These are phyloP conservation scores for Pelodytes ibericus DNA, from an alignment of 2,797 vertebrate species.

Conservation along the genomic window DNA sequence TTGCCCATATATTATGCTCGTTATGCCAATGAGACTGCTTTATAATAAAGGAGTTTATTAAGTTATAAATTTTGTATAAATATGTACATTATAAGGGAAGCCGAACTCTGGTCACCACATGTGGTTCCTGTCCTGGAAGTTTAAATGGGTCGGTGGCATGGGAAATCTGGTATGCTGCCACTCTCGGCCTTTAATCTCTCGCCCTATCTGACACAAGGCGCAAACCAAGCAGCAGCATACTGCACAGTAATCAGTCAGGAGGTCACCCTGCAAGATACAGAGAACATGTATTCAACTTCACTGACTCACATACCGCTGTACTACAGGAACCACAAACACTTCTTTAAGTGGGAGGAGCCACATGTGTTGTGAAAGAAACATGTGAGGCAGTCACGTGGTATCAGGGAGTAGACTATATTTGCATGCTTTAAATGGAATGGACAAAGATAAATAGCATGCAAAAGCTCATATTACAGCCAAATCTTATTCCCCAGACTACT, in stretches of 20 bases:
- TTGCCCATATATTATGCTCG: too few relatives aligned
- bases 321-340: too few relatives aligned
- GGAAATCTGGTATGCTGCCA: neutral
- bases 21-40: too few relatives aligned
- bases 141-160: neutral
- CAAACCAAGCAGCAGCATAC: constrained; percentile 33
- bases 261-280: constrained; percentile 21
- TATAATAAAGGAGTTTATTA: constrained; percentile 21
- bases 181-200: constrained; percentile 31
- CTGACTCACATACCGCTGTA: neutral
- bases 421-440: too few relatives aligned
- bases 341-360: too few relatives aligned
- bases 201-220: constrained; percentile 34
- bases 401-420: too few relatives aligned
- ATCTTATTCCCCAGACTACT: too few relatives aligned
- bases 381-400: too few relatives aligned
- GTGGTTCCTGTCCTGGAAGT: neutral
- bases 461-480: too few relatives aligned
- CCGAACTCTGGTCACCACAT: too few relatives aligned
- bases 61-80: neutral
- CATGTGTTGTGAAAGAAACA: too few relatives aligned
- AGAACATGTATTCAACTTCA: neutral
- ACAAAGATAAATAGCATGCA: too few relatives aligned
- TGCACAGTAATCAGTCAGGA: constrained; percentile 39
- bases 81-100: neutral